phyloP scores from a whole-genome alignment of 2,888 invertebrate genomes.

The Lithosia quadra region DNA sequence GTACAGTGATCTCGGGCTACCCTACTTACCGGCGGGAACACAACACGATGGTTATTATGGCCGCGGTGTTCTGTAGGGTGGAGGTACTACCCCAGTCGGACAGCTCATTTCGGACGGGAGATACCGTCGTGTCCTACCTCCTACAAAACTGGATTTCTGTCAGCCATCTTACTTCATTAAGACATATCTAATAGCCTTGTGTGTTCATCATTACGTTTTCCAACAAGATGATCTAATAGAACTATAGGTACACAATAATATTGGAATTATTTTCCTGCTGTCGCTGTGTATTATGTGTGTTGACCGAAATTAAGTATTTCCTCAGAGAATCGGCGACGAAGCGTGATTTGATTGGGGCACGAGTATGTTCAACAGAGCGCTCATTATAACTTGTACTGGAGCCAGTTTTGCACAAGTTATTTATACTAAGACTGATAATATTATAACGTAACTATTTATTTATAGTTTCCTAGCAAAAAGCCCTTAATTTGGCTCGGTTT shows the following conservation, averaged over 20 bases:
- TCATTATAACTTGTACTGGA: conserved; percentile 28
- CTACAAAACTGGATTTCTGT: not conserved
- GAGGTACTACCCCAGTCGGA: too few relatives aligned
- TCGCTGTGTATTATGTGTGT: not conserved
- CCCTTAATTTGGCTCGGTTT: not conserved
- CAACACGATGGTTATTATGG: too few relatives aligned
- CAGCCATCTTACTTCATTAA: not conserved
- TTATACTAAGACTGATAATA: not conserved
- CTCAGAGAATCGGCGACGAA: conserved; percentile 6
- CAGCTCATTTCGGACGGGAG: too few relatives aligned
- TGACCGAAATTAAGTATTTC: conserved; percentile 17
- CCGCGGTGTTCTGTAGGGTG: too few relatives aligned
- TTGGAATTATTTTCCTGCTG: conserved; percentile 8
- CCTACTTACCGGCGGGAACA: too few relatives aligned
- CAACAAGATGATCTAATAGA: not conserved
- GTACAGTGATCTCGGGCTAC: too few relatives aligned
- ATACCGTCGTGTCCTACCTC: too few relatives aligned
- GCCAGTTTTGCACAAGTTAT: conserved; percentile 9
- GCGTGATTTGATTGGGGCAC: conserved; percentile 24
- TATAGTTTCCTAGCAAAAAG: not conserved
- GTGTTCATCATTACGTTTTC: not conserved
- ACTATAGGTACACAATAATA: conserved; percentile 1
- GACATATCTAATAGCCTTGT: not conserved
- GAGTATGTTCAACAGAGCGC: conserved; percentile 11
- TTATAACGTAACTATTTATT: conserved; percentile 1